Evolutionary conservation across 2,888 invertebrate genomes (phyloP).

Genomic region (Limnephilus marmoratus): DNA sequence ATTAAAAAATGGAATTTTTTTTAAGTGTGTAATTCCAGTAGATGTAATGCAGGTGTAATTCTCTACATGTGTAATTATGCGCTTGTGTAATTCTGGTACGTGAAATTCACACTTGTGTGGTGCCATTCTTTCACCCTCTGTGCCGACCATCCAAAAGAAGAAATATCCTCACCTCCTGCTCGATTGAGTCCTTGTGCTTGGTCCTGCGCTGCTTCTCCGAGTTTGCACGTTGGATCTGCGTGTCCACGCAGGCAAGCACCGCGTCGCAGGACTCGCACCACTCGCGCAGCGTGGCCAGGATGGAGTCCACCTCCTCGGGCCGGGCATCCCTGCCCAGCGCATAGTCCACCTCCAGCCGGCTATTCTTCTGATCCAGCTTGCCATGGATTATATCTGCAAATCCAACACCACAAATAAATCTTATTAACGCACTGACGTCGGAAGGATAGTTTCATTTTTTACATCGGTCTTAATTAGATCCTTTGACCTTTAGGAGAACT

Average conservation of each 20-base stretch:
- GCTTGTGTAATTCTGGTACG: no score
- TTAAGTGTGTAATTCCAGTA: no score
- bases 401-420: slow-evolving; percentile 2
- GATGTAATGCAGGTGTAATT: no score
- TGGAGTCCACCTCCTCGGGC: slow-evolving; percentile 88
- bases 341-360: slow-evolving; percentile 94
- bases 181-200: slow-evolving; percentile 88
- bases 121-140: neutral
- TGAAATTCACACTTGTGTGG: no score
- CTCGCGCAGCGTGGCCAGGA: slow-evolving; percentile 88
- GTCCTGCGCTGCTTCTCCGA: slow-evolving; percentile 88
- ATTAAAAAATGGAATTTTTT: no score
- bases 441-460: no score
- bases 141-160: neutral
- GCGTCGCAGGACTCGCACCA: slow-evolving; percentile 95
- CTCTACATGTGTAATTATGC: no score
- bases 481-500: no score
- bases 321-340: slow-evolving; percentile 95
- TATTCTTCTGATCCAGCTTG: slow-evolving; percentile 96
- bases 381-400: slow-evolving; percentile 93
- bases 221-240: slow-evolving; percentile 93
- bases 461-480: no score
- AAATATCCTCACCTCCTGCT: slow-evolving; percentile 84
- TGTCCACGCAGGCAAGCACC: slow-evolving; percentile 91
- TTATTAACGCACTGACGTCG: neutral